phyloP scores from a whole-genome alignment of 1,140 invertebrate genomes.

The Planococcus citri region DNA sequence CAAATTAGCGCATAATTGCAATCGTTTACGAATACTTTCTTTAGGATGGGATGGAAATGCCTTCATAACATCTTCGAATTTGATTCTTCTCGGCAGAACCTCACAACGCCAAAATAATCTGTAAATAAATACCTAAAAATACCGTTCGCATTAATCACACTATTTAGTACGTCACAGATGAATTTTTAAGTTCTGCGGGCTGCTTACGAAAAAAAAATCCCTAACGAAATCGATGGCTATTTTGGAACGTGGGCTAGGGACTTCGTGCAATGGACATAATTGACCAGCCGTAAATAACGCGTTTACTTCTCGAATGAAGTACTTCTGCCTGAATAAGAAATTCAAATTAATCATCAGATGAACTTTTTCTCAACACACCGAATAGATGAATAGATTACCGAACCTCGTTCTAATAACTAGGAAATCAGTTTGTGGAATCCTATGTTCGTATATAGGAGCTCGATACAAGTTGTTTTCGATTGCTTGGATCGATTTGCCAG shows the following conservation, averaged over 20 bases:
- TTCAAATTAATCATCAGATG: neutral
- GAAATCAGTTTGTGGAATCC: slow-evolving; percentile 69
- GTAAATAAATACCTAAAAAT: slow-evolving; percentile 89
- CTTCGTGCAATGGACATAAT: slow-evolving; percentile 93
- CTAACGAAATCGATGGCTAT: slow-evolving; percentile 94
- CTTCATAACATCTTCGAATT: slow-evolving; percentile 98
- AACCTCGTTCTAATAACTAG: slow-evolving; percentile 82
- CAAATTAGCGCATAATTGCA: slow-evolving; percentile 97
- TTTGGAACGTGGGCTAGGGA: slow-evolving; percentile 98
- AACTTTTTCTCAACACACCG: no score
- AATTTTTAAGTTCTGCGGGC: neutral
- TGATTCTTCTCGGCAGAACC: slow-evolving; percentile 79
- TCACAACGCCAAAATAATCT: slow-evolving; percentile 93
- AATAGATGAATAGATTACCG: slow-evolving; percentile 26
- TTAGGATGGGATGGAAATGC: slow-evolving; percentile 95
- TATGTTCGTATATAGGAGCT: slow-evolving; percentile 89
- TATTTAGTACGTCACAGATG: neutral
- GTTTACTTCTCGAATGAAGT: slow-evolving; percentile 82
- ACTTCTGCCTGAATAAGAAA: slow-evolving; percentile 53
- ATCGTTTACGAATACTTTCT: slow-evolving; percentile 88
- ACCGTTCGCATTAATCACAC: neutral
- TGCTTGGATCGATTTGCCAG: slow-evolving; percentile 84
- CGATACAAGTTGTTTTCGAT: slow-evolving; percentile 98
- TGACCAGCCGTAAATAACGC: slow-evolving; percentile 87
- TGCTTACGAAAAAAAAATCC: slow-evolving; percentile 82